phyloP scores from a whole-genome alignment of 1,140 invertebrate species.

The Agrypnia vestita region DNA sequence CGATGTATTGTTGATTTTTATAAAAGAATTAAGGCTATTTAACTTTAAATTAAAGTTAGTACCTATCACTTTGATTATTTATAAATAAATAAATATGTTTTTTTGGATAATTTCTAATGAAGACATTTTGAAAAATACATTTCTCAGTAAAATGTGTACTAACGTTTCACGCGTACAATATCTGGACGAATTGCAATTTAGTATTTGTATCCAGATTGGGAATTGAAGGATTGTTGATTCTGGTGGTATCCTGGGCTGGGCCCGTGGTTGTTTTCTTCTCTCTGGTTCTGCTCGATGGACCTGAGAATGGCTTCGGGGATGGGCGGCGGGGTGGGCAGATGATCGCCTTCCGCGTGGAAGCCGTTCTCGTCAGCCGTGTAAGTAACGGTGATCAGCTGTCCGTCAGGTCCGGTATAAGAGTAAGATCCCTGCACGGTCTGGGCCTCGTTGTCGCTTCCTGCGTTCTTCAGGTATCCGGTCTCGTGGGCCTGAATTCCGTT shows the following conservation, averaged over 20 bases:
- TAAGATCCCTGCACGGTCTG: slow-evolving; percentile 79
- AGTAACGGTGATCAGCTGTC: slow-evolving; percentile 78
- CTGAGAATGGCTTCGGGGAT: slow-evolving; percentile 75
- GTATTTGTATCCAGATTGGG: slow-evolving; percentile 30
- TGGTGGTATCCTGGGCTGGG: background rate
- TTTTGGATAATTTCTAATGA: too few species aligned
- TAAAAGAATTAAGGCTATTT: too few species aligned
- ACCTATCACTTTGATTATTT: too few species aligned
- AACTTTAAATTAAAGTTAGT: too few species aligned
- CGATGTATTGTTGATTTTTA: too few species aligned
- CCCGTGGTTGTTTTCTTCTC: slow-evolving; percentile 32
- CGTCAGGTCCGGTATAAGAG: slow-evolving; percentile 84
- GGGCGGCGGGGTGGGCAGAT: slow-evolving; percentile 85
- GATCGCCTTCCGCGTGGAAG: slow-evolving; percentile 82
- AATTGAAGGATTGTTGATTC: slow-evolving; percentile 24
- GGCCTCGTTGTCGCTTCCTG: slow-evolving; percentile 73
- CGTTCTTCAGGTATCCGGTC: slow-evolving; percentile 66
- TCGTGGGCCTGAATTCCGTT: slow-evolving; percentile 67
- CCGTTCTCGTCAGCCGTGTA: slow-evolving; percentile 88
- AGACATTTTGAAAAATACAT: too few species aligned
- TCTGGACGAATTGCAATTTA: too few species aligned
- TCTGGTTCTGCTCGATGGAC: slow-evolving; percentile 65
- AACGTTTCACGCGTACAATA: too few species aligned
- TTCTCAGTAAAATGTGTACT: too few species aligned
- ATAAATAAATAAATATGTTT: too few species aligned